phyloP scores from a whole-genome alignment of 2,888 invertebrate species.

The Folsomia candida region DNA sequence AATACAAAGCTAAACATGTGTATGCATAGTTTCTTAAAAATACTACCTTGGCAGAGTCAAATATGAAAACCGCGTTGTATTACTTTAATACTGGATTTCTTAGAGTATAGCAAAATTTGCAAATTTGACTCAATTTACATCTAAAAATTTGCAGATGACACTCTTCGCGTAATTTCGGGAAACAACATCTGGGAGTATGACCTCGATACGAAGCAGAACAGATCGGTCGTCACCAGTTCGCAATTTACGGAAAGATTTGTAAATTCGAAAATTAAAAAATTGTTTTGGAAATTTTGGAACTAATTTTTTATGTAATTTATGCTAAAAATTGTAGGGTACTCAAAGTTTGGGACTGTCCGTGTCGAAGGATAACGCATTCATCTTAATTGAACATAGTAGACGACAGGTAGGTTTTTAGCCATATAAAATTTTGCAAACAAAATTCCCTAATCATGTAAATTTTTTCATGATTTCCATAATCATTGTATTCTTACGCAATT shows the following conservation, averaged over 20 bases:
- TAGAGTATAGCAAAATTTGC: not conserved
- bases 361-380: conserved; percentile 28
- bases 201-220: not conserved
- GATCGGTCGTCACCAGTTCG: not conserved
- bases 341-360: conserved; percentile 20
- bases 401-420: conserved; percentile 26
- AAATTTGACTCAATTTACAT: no score
- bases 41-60: not conserved
- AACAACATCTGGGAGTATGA: conserved; percentile 15
- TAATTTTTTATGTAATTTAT: no score
- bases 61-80: no score
- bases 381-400: conserved; percentile 29
- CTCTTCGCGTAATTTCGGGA: conserved; percentile 15
- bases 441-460: no score
- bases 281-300: no score
- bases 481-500: no score
- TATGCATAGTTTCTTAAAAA: not conserved
- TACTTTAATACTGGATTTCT: no score
- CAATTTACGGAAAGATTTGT: conserved; percentile 18
- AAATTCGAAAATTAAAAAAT: not conserved
- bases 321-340: not conserved
- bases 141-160: conserved; percentile 18
- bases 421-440: no score
- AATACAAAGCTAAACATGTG: no score
- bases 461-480: no score